These are phyloP conservation scores for Melanostoma scalare DNA, from an alignment of 2,888 invertebrate species.

Conservation along the genomic window DNA sequence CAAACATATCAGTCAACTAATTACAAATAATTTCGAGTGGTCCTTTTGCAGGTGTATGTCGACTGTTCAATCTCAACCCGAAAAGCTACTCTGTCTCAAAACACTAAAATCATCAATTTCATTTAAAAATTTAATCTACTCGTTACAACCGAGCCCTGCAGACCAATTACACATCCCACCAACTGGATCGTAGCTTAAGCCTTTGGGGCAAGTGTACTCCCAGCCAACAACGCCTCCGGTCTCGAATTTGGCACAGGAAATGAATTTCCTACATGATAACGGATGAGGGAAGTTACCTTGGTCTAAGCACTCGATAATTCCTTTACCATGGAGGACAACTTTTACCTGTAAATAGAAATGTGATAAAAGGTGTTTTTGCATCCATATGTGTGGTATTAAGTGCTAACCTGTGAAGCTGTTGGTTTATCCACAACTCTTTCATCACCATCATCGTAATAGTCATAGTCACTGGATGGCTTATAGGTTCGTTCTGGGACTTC, in stretches of 20 bases:
- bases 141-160: slow-evolving; percentile 90
- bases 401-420: slow-evolving; percentile 82
- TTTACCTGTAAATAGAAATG: slow-evolving; percentile 78
- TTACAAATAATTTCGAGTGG: slow-evolving; percentile 57
- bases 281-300: slow-evolving; percentile 96
- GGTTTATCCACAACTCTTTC: slow-evolving; percentile 83
- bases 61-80: slow-evolving; percentile 5
- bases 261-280: slow-evolving; percentile 94
- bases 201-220: slow-evolving; percentile 94
- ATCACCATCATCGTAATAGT: slow-evolving; percentile 88
- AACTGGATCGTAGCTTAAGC: slow-evolving; percentile 93
- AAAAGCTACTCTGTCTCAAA: slow-evolving; percentile 33
- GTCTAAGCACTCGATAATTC: slow-evolving; percentile 92
- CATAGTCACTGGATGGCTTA: slow-evolving; percentile 84
- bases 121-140: slow-evolving; percentile 78
- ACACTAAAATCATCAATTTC: slow-evolving; percentile 47
- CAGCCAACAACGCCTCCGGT: slow-evolving; percentile 90
- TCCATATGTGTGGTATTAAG: background rate
- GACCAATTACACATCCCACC: slow-evolving; percentile 96
- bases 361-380: background rate
- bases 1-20: slow-evolving; percentile 68
- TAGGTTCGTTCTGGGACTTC: slow-evolving; percentile 76
- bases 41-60: background rate
- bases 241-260: slow-evolving; percentile 93
- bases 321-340: slow-evolving; percentile 86